A percentile compares a stretch with the other conserved stretches of the same genome.
Evolutionary conservation across 1,140 invertebrate species (phyloP).

Genomic region (Aphelinus atriplicis): DNA sequence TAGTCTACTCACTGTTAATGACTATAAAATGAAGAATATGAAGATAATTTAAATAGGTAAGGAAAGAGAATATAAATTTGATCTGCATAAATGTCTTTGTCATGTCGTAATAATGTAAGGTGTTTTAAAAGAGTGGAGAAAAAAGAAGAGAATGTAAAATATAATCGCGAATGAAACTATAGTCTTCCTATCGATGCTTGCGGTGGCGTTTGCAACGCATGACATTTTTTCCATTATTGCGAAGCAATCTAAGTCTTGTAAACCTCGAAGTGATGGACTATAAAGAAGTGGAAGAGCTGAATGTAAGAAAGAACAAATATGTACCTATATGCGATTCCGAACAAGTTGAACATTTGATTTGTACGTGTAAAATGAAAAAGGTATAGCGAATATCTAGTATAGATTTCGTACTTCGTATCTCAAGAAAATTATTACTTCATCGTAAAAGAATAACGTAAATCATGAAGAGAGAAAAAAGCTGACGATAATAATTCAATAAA

Average conservation of each 20-base stretch:
- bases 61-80: slow-evolving; percentile 12
- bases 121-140: slow-evolving; percentile 17
- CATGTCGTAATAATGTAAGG: slow-evolving; percentile 13
- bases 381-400: slow-evolving; percentile 47
- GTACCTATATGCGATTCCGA: slow-evolving; percentile 42
- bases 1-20: slow-evolving; percentile 20
- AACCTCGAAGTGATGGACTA: slow-evolving; percentile 5
- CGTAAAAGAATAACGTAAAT: slow-evolving; percentile 43
- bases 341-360: slow-evolving; percentile 47
- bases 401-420: slow-evolving; percentile 55
- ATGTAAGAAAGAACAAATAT: background rate
- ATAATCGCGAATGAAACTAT: slow-evolving; percentile 40
- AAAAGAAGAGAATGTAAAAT: slow-evolving; percentile 11
- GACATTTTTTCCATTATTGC: slow-evolving; percentile 43
- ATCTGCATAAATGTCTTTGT: slow-evolving; percentile 24
- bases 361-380: slow-evolving; percentile 36
- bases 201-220: slow-evolving; percentile 18
- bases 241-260: slow-evolving; percentile 38
- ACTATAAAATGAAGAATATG: background rate
- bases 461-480: slow-evolving; percentile 47
- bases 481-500: slow-evolving; percentile 51
- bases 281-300: background rate
- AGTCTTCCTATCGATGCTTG: slow-evolving; percentile 49
- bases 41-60: background rate
- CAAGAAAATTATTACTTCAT: slow-evolving; percentile 51